Conservation (phyloP, 2,797 vertebrate species). For the Chelidonichthys spinosus region DNA sequence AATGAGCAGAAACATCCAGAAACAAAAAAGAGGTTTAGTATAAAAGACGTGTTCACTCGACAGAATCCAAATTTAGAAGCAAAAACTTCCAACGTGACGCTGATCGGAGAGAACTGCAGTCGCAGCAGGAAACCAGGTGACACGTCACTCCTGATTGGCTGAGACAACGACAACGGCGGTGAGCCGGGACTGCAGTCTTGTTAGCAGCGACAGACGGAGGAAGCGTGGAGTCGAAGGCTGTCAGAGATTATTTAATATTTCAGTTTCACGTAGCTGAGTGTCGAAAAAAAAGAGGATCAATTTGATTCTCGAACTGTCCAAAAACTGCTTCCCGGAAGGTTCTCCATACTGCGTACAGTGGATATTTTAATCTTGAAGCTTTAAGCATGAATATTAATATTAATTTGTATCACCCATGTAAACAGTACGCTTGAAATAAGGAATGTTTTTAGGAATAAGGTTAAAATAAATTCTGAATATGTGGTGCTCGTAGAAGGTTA, state of each 20-base stretch:
- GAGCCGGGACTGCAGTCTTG: conserved; percentile 24
- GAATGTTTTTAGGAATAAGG: no score
- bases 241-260: neutral
- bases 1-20: neutral
- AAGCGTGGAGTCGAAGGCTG: neutral
- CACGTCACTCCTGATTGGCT: conserved; percentile 27
- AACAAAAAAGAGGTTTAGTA: no score
- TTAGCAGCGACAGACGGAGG: conserved; percentile 6
- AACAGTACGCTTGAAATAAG: no score
- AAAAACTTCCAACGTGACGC: neutral
- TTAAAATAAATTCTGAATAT: no score
- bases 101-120: neutral
- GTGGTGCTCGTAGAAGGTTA: no score
- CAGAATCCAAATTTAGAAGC: neutral
- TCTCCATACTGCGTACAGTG: neutral
- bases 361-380: no score
- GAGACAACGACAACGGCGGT: neutral
- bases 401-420: no score
- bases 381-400: no score
- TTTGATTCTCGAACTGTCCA: neutral
- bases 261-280: conserved; percentile 4
- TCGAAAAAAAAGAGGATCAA: neutral
- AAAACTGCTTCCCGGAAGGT: neutral
- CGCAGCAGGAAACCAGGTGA: conserved; percentile 9
- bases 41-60: no score